A percentile compares a stretch with the other conserved stretches of the same genome.
phyloP scores from a whole-genome alignment of 2,113 vertebrate genomes.

The Lycaon pictus region DNA sequence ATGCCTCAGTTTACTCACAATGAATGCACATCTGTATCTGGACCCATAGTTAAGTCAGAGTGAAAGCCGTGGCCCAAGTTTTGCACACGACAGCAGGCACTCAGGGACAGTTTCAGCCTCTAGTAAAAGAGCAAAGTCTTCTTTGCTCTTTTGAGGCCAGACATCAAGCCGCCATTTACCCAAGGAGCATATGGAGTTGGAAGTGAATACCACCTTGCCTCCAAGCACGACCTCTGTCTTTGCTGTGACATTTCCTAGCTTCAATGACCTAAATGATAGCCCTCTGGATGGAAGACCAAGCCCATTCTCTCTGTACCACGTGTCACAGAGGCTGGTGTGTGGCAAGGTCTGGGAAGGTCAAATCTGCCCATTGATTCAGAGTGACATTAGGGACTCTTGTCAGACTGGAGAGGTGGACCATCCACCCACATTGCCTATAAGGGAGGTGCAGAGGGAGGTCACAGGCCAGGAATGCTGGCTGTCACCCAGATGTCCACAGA shows the following conservation, averaged over 20 bases:
- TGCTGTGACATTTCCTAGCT: slow-evolving; percentile 10
- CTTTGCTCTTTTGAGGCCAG: background rate
- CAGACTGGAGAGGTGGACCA: background rate
- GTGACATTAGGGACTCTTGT: slow-evolving; percentile 60
- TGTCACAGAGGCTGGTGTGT: slow-evolving; percentile 68
- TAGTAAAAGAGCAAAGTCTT: background rate
- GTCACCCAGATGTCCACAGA: slow-evolving; percentile 56
- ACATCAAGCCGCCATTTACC: background rate
- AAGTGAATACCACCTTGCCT: background rate
- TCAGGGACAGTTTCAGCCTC: background rate
- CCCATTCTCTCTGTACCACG: slow-evolving; percentile 70
- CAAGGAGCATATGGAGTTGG: background rate
- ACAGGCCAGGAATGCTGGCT: background rate
- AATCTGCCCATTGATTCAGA: slow-evolving; percentile 49
- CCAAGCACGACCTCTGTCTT: background rate
- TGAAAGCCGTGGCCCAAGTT: background rate
- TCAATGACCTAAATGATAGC: slow-evolving; percentile 57
- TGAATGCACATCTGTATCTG: background rate
- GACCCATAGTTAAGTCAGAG: background rate
- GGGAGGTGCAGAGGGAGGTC: background rate
- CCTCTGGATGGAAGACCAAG: slow-evolving; percentile 52
- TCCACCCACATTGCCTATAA: background rate
- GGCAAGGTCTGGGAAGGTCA: slow-evolving; percentile 38
- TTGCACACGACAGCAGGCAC: background rate
- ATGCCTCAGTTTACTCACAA: background rate